phyloP scores from a whole-genome alignment of 2,113 vertebrate species.

The Gallinago jamesoni region DNA sequence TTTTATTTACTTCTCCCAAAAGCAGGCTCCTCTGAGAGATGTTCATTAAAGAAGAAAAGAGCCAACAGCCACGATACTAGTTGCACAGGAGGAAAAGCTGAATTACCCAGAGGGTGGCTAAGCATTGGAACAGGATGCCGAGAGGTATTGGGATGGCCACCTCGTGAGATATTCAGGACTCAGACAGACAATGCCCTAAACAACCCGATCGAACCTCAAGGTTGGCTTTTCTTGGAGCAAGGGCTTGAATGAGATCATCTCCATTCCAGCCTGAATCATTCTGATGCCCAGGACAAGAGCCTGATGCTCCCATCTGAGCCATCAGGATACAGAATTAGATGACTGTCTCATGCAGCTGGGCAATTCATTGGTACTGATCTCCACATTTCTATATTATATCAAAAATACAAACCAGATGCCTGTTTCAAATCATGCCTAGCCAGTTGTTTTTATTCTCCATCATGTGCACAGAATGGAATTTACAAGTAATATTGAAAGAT shows the following conservation, averaged over 20 bases:
- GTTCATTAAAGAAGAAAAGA: background rate
- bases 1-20: background rate
- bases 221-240: background rate
- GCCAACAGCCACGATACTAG: background rate
- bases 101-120: background rate
- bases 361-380: background rate
- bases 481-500: background rate
- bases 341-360: background rate
- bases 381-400: background rate
- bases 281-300: background rate
- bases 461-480: background rate
- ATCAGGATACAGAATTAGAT: background rate
- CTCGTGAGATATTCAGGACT: background rate
- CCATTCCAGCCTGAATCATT: background rate
- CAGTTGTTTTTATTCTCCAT: background rate
- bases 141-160: background rate
- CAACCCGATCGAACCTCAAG: background rate
- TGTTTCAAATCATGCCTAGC: background rate
- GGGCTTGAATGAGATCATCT: background rate
- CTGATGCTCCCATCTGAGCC: background rate
- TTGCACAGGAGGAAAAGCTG: background rate
- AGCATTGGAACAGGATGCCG: background rate
- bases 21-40: background rate
- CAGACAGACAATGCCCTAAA: background rate
- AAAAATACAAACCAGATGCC: slow-evolving; percentile 1